Evolutionary conservation across 1,140 invertebrate genomes (phyloP), one percentile per base, ranked within the genome.

Genomic region (Protaetia brevitarsis): DNA sequence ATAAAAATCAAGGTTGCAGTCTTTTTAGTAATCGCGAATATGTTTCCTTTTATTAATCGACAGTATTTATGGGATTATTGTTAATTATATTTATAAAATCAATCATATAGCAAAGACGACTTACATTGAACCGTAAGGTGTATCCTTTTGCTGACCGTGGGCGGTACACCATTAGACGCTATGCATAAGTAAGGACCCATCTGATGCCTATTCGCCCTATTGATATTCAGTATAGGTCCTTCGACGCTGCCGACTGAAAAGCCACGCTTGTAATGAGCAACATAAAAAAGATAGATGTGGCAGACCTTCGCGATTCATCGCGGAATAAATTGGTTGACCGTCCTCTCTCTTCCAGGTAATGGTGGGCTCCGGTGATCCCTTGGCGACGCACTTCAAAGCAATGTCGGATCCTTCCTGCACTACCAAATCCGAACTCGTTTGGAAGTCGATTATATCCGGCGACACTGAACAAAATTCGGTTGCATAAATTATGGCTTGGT

Each of bases 151-250:
- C 90, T 93, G 72, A 95, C 90, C 3, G 90, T 88, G 13, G 93
- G 93, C 29, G 92, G 92, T 1, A 95, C 88, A 11, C 91, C 91
- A 74, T 94, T 94, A 27, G 84, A 84, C 26, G 92, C 92, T 68
- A 95, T 94, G 79, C 93, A 95, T 19, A 95, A 82, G 78, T 94
- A 95, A 16, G 91, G 87, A 36, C 92, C 93, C 94, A 96, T 96
- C 74, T 96, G 91, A 23, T 94, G 82, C 41, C 94, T 84, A 72
- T 90, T 93, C 34, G 95, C 91, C 82, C 90, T 89, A 26, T 85
- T 86, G 68, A 96, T 87, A 72, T 88, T 89, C 72, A 95, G 82
- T 62, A 85, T 80, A 13, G 89, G 83, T 21, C 92, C 92, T 63
- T 89, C 87, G 6, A 87, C 82, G 67, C 78, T 85, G 28, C 80